phyloP scores from a whole-genome alignment of 2,797 vertebrate genomes.

The Pipistrellus kuhlii region DNA sequence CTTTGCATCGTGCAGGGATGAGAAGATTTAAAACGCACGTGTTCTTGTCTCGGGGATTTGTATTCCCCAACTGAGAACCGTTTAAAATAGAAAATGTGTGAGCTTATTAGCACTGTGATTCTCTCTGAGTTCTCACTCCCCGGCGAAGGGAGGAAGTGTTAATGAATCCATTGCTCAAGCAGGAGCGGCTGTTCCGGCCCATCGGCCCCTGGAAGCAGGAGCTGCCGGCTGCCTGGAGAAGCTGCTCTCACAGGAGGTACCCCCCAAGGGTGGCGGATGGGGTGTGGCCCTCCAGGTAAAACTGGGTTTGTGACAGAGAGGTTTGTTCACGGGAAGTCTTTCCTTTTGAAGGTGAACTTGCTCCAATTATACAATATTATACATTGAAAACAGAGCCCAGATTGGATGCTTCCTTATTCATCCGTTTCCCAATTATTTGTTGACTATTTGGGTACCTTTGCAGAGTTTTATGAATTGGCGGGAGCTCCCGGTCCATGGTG shows the following conservation, averaged over 20 bases:
- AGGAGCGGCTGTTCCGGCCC: conserved; percentile 58
- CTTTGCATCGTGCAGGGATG: conserved; percentile 68
- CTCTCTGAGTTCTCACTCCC: conserved; percentile 80
- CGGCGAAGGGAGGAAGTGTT: conserved; percentile 73
- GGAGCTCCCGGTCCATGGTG: not conserved
- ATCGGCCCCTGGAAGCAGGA: not conserved
- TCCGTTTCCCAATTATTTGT: not conserved
- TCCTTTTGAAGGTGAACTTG: not conserved
- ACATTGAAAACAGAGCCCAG: not conserved
- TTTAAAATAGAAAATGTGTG: conserved; percentile 81
- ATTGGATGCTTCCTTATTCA: not conserved
- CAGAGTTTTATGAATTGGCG: not conserved
- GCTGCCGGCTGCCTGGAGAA: not conserved
- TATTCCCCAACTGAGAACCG: conserved; percentile 80
- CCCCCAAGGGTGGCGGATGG: not conserved
- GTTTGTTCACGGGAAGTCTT: not conserved
- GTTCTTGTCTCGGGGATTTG: conserved; percentile 78
- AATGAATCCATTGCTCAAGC: conserved; percentile 83
- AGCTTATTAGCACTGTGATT: conserved; percentile 80
- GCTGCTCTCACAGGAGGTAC: not conserved
- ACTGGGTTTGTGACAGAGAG: not conserved
- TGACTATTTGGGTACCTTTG: not conserved
- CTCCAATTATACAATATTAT: not conserved
- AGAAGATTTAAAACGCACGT: conserved; percentile 61
- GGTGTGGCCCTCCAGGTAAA: not conserved